Base-by-base conservation (phyloP, 2,888 invertebrate species). In the Stenoptilia bipunctidactyla region DNA sequence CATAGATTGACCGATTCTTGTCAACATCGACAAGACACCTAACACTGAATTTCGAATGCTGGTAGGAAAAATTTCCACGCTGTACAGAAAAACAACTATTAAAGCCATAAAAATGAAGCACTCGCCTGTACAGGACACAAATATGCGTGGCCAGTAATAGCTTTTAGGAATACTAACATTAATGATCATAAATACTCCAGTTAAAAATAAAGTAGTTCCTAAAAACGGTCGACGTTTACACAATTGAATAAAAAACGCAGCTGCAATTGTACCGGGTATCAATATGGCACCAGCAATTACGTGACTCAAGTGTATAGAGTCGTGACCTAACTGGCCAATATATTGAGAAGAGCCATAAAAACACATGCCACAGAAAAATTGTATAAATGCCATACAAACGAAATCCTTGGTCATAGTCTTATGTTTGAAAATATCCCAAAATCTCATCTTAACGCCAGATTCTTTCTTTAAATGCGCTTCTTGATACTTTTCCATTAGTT, bases 1-100 rank as follows among this genome's bases (percentile, higher is more conserved):
- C 2, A 87, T 49, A 66, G 94, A 92, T 2, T 93, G 93, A 0
- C 95, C 96, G 15, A 93, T 56, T 53, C 95, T 86, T 0, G 94
- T 92, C 48, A 90, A 85, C 75, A 93, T 90, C 0, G 93, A 93
- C 36, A 93, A 88, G 10, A 90, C 80, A 1, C 95, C 95, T 47
- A 95, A 86, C 0, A 92, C 94, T 37, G 91, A 89, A 59, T 93
- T 94, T 15, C 96, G 85, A 0, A 94, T 87, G 1, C 92, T 89
- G 0, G 96, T 96, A 0, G 96, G 95, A 61, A 93, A 95, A 13
- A 94, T 66, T 69, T 96, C 96, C 0, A 93, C 92, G 1, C 91
- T 89, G 62, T 90, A 95, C 13, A 96, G 86, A 63, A 94, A 96
- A 3, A 90, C 90, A 15, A 91, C 90, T 0, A 93, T 91, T 59